Base-by-base conservation (phyloP, 1,140 invertebrate species). In the Neodiprion pinetum region DNA sequence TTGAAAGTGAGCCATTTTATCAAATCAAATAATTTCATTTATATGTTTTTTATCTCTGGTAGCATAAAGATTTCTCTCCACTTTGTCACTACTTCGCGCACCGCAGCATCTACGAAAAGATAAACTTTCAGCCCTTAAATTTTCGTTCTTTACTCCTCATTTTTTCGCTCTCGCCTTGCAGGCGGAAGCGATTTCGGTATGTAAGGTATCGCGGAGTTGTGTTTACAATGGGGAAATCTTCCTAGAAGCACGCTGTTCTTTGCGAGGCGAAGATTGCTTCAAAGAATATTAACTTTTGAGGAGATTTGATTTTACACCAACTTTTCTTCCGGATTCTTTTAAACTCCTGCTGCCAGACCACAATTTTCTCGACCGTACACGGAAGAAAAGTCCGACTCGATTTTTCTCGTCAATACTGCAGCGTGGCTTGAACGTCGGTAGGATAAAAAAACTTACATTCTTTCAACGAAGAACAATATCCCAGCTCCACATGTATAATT, bases 251-350 rank as follows among this genome's bases (percentile, higher is more conserved):
- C n/a, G n/a, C 53, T 61, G 11, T 61, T n/a, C 53, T 61, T n/a
- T 61, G 53, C 53, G 53, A 61, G 53, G n/a, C 53, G 53, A n/a
- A 61, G 53, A 61, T 61, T 61, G 53, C 3, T 61, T 61, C 53
- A 61, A 61, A 61, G 53, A n/a, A 61, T 61, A 61, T 12, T 61
- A 61, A 61, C 53, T 61, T 61, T 11, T 61, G 53, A 61, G 53
- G 7, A 61, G n/a, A 61, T 61, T 61, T 61, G 11, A 61, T 61
- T 61, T 40, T 61, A n/a, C 53, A n/a, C 53, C 11, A n/a, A 61
- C 4, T 61, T 61, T 61, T 61, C 53, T 61, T 40, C 11, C 53
- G 53, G 53, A 61, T 61, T 61, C 53, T 8, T 61, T 61, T 1
- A 61, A 61, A 61, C 53, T 61, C n/a, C n/a, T 61, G 11, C 8